Percentiles rank a stretch among this genome's conserved stretches.
phyloP scores from a whole-genome alignment of 1,140 invertebrate species.

The Bicyclus anynana region DNA sequence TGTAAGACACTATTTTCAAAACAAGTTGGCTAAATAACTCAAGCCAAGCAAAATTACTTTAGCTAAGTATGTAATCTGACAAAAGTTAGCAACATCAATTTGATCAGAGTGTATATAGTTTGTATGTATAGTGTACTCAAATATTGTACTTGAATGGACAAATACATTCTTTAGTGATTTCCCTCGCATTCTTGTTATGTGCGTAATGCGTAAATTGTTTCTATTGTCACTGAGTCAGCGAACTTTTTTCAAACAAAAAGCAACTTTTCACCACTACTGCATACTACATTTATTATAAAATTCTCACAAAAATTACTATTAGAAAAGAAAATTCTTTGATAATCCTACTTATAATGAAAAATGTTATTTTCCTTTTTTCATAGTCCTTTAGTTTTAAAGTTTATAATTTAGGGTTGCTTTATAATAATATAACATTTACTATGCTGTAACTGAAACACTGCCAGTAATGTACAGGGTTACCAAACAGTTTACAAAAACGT shows the following conservation, averaged over 20 bases:
- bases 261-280: too few relatives aligned
- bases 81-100: background rate
- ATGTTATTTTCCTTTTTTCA: background rate
- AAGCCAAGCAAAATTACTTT: too few relatives aligned
- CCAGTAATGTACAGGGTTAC: constrained; percentile 22
- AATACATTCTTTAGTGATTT: constrained; percentile 53
- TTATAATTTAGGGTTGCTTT: background rate
- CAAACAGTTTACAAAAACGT: background rate
- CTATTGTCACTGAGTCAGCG: constrained; percentile 27
- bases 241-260: constrained; percentile 10
- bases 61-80: background rate
- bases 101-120: constrained; percentile 28
- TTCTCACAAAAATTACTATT: too few relatives aligned
- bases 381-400: background rate
- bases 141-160: constrained; percentile 56
- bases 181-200: constrained; percentile 50
- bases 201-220: constrained; percentile 19
- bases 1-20: too few relatives aligned
- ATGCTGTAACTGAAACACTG: constrained; percentile 5
- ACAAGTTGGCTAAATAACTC: too few relatives aligned
- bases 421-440: background rate
- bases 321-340: too few relatives aligned
- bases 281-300: too few relatives aligned
- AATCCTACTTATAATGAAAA: background rate
- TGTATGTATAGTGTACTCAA: constrained; percentile 43